phyloP scores from a whole-genome alignment of 1,140 invertebrate genomes.

The Paramacrobiotus metropolitanus region DNA sequence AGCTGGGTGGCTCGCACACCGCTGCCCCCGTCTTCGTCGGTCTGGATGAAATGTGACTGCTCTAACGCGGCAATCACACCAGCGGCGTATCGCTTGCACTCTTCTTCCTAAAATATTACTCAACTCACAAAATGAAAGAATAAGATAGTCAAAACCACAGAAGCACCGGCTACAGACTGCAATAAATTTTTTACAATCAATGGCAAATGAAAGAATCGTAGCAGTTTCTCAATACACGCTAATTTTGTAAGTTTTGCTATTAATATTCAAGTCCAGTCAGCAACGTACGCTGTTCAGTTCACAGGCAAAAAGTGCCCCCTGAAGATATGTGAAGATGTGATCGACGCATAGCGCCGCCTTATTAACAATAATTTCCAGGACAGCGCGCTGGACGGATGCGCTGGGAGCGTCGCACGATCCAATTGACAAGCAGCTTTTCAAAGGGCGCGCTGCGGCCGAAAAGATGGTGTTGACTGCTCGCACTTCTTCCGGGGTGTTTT shows the following conservation, averaged over 20 bases:
- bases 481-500: conserved; percentile 41
- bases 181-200: background rate
- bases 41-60: background rate
- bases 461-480: conserved; percentile 39
- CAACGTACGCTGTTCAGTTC: background rate
- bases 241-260: no score
- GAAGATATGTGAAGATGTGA: conserved; percentile 51
- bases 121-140: no score
- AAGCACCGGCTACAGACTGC: background rate
- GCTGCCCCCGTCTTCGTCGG: background rate
- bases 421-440: conserved; percentile 57
- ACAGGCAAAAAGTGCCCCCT: conserved; percentile 43
- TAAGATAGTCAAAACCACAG: no score
- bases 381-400: conserved; percentile 33
- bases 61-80: background rate
- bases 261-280: background rate
- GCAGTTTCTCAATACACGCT: no score
- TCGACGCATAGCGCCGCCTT: conserved; percentile 42
- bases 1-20: conserved; percentile 41
- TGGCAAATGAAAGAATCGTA: background rate
- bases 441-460: conserved; percentile 38
- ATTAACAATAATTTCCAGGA: conserved; percentile 56
- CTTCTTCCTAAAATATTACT: no score
- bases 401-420: conserved; percentile 26
- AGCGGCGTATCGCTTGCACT: background rate